phyloP scores from a whole-genome alignment of 35 echinoderm and acorn worm species.

The Patiria miniata region DNA sequence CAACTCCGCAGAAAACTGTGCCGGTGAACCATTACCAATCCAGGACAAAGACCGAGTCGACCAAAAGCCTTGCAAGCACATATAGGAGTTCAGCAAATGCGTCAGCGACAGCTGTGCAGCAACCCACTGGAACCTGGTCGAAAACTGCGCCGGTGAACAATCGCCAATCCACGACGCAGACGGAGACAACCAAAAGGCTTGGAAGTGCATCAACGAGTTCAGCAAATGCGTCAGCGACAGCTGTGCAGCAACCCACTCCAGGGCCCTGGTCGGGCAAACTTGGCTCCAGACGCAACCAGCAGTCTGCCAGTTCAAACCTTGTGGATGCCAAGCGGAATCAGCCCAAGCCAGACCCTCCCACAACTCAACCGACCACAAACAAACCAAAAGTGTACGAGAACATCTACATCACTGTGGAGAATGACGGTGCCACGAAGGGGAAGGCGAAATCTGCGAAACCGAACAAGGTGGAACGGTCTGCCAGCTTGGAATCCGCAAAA shows the following conservation, averaged over 20 bases:
- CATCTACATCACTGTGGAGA: not conserved
- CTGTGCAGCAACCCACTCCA: not conserved
- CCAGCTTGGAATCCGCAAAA: not conserved
- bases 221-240: not conserved
- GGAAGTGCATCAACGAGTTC: too few species aligned
- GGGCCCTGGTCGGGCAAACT: conserved; percentile 2
- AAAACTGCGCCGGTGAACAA: too few species aligned
- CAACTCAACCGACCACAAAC: not conserved
- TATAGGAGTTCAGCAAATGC: not conserved
- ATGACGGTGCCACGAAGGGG: not conserved
- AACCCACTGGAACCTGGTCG: too few species aligned
- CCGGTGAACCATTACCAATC: too few species aligned
- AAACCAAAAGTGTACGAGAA: not conserved
- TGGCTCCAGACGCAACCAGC: not conserved
- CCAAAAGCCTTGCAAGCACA: too few species aligned
- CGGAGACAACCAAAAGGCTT: too few species aligned
- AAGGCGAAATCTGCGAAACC: not conserved
- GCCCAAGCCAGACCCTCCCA: too few species aligned
- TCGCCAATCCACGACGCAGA: too few species aligned
- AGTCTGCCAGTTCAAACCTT: not conserved
- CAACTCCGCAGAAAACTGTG: too few species aligned
- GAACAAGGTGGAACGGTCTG: not conserved
- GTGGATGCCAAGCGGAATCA: not conserved
- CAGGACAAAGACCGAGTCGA: too few species aligned
- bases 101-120: not conserved